phyloP scores from a whole-genome alignment of 2,888 invertebrate species.

The Drosophila buzzatii region DNA sequence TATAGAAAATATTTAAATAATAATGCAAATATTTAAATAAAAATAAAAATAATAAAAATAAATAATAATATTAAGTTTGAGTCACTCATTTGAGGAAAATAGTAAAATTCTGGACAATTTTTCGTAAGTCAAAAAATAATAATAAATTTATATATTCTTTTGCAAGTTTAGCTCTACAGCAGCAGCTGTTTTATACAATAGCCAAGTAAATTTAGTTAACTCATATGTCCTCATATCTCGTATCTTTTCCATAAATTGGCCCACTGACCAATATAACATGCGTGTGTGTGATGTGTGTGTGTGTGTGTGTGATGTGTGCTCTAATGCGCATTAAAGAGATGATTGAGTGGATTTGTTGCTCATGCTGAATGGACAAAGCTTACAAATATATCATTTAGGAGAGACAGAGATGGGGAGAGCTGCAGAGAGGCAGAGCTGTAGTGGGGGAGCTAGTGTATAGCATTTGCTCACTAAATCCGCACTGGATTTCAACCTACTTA shows the following conservation, averaged over 20 bases:
- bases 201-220: constrained; percentile 20
- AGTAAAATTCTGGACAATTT: no score
- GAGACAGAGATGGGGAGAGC: constrained; percentile 31
- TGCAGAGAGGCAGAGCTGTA: constrained; percentile 16
- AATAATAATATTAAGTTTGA: no score
- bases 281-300: background rate
- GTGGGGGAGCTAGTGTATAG: constrained; percentile 37
- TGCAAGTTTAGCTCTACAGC: background rate
- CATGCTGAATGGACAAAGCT: constrained; percentile 58
- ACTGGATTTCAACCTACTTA: constrained; percentile 57
- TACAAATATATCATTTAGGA: constrained; percentile 53
- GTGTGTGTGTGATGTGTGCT: constrained; percentile 24
- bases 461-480: constrained; percentile 58
- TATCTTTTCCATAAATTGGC: constrained; percentile 20
- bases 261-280: constrained; percentile 18
- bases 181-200: background rate
- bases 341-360: constrained; percentile 78
- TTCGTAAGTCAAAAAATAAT: no score
- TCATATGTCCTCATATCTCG: constrained; percentile 12
- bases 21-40: no score
- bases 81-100: no score
- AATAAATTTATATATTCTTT: background rate
- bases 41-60: no score
- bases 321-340: constrained; percentile 69
- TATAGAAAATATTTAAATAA: background rate